phyloP scores from a whole-genome alignment of 2,113 vertebrate genomes.

The Sinocyclocheilus rhinocerous region DNA sequence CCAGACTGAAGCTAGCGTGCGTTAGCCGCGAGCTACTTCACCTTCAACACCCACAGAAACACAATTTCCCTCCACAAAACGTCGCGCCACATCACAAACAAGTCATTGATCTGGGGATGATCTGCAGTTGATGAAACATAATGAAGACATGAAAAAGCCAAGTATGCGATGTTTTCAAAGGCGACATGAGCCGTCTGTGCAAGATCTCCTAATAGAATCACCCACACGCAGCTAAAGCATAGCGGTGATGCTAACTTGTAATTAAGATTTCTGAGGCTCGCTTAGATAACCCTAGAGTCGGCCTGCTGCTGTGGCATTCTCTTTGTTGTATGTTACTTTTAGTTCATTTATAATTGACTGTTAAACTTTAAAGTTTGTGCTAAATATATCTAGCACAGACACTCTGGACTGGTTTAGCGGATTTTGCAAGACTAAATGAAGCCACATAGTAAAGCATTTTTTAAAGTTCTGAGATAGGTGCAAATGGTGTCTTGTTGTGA shows the following conservation, averaged over 20 bases:
- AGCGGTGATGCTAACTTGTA: conserved; percentile 27
- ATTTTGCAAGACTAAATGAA: background rate
- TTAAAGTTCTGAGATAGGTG: background rate
- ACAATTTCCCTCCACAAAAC: conserved; percentile 9
- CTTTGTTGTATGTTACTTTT: conserved; percentile 18
- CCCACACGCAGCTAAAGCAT: conserved; percentile 20
- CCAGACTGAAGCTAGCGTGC: conserved; percentile 1
- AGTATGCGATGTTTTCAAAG: conserved; percentile 17
- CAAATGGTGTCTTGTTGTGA: no score
- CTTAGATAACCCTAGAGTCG: conserved; percentile 27
- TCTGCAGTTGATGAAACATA: conserved; percentile 23
- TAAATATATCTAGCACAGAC: background rate
- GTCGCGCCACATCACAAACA: conserved; percentile 22
- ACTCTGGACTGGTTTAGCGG: no score
- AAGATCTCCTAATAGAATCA: conserved; percentile 38
- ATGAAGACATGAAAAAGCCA: conserved; percentile 14
- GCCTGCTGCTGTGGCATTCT: background rate
- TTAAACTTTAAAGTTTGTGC: conserved; percentile 33
- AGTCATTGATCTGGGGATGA: conserved; percentile 11
- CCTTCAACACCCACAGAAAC: background rate
- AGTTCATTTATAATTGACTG: conserved; percentile 17
- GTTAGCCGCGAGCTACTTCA: conserved; percentile 28
- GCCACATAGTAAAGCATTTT: background rate
- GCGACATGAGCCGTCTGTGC: background rate
- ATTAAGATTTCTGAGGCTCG: conserved; percentile 39